Base-by-base conservation (phyloP, 2,888 invertebrate species). In the Aleiodes testaceus region DNA sequence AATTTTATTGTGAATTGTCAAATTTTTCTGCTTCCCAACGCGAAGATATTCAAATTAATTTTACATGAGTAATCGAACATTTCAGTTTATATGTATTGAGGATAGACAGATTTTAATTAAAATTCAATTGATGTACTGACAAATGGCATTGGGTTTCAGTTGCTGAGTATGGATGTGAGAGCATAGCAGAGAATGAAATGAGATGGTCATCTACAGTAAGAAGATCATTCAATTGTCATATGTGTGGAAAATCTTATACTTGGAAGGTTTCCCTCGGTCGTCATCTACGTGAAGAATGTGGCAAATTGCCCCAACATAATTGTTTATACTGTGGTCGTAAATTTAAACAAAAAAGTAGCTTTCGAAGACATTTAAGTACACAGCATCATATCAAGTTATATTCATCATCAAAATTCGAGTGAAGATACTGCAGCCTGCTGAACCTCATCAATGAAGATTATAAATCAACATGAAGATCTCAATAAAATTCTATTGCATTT, bases 181-280 rank as follows among this genome's bases (percentile, higher is more conserved):
- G 59, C 14, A 12, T 36, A 26, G 16, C 55, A 16, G 67, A 65
- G 42, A 59, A 6, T 36, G 30, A 50, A 5, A 14, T n/a, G 11
- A 59, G 20, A 5, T 61, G 52, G 36, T 20, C 22, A 11, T 18
- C 20, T 6, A 18, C n/a, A 12, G 47, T 20, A 20, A 52, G 16
- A 9, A 49, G 59, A 7, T 66, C 70, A 6, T 73, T 69, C 55
- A 30, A 22, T 36, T 72, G 74, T 49, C 66, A 63, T 12, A 59
- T 59, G 1, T 96, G 95, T 87, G 93, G 94, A 78, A 95, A 95
- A 89, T 91, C 92, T 80, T 96, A 96, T 90, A 87, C 86, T 11
- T 87, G 90, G 82, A 89, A 89, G 77, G 88, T 88, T 69, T 89
- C 89, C 47, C 81, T 90, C 22, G 87, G 87, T 1, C 82, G 90